These are phyloP conservation scores for Dendrolimus punctatus DNA, from an alignment of 1,140 invertebrate species.

Conservation along the genomic window DNA sequence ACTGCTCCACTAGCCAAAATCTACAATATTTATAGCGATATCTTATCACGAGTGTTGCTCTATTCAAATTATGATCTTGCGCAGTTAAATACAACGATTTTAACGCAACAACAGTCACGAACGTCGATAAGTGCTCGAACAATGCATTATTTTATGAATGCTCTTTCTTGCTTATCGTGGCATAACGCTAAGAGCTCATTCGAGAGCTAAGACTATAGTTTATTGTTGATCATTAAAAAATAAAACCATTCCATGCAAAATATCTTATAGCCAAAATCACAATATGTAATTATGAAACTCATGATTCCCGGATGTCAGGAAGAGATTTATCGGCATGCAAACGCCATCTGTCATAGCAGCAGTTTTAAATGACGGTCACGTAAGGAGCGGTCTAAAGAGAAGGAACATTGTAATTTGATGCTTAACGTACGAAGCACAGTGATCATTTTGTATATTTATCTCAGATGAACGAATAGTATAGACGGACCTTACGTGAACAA, in stretches of 20 bases:
- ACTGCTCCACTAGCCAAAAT: constrained; percentile 10
- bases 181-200: constrained; percentile 3
- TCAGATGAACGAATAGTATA: no score
- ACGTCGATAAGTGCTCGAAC: constrained; percentile 3
- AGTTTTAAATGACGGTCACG: constrained; percentile 2
- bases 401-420: neutral
- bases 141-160: neutral
- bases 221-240: no score
- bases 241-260: no score
- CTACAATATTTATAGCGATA: constrained; percentile 5
- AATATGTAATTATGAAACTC: no score
- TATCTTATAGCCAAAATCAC: no score
- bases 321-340: neutral
- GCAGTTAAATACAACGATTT: neutral
- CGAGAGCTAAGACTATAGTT: neutral
- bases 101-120: no score
- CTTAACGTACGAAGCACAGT: no score
- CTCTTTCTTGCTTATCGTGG: constrained; percentile 3
- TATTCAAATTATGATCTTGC: constrained; percentile 12
- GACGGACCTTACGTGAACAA: no score
- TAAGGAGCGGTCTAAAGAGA: neutral
- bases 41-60: constrained; percentile 13
- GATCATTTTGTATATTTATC: no score
- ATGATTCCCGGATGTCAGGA: no score
- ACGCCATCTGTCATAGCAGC: constrained; percentile 1